A percentile compares a stretch with the other conserved stretches of the same genome.
These are phyloP conservation scores for Halesus radiatus DNA, from an alignment of 1,140 invertebrate genomes.

Conservation along the genomic window DNA sequence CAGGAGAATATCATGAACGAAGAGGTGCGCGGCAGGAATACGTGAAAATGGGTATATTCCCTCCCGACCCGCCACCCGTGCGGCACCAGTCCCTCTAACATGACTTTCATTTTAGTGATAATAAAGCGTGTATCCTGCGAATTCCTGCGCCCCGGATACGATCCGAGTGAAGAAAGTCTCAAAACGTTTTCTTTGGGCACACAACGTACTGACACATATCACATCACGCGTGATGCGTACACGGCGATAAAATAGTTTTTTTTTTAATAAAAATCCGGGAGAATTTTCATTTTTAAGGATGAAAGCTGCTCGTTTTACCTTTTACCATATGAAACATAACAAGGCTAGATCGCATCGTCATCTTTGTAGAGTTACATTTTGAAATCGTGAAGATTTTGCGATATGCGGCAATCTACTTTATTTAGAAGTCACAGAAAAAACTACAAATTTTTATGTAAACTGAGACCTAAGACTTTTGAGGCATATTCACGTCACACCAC, in stretches of 20 bases:
- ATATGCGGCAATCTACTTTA: too few relatives aligned
- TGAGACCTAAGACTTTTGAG: too few relatives aligned
- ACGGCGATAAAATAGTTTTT: conserved; percentile 24
- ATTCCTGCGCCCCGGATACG: conserved; percentile 41
- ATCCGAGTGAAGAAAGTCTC: conserved; percentile 30
- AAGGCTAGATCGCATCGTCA: too few relatives aligned
- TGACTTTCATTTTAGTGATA: conserved; percentile 54
- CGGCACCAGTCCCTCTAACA: conserved; percentile 37
- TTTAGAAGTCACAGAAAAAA: too few relatives aligned
- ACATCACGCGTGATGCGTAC: conserved; percentile 29
- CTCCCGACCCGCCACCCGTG: not conserved
- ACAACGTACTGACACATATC: conserved; percentile 37
- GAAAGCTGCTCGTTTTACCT: too few relatives aligned
- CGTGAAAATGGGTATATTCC: conserved; percentile 29
- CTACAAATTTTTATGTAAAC: too few relatives aligned
- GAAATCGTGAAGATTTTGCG: too few relatives aligned
- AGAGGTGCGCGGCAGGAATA: conserved; percentile 36
- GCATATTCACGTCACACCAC: too few relatives aligned
- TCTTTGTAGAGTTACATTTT: too few relatives aligned
- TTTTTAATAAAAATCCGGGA: too few relatives aligned
- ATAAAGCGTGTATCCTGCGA: conserved; percentile 49
- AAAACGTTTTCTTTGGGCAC: conserved; percentile 36
- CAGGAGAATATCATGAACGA: conserved; percentile 32
- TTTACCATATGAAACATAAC: too few relatives aligned
- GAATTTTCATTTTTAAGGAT: too few relatives aligned